Evolutionary conservation across 2,797 vertebrate species (phyloP).

Genomic region (Scarus forsteni): DNA sequence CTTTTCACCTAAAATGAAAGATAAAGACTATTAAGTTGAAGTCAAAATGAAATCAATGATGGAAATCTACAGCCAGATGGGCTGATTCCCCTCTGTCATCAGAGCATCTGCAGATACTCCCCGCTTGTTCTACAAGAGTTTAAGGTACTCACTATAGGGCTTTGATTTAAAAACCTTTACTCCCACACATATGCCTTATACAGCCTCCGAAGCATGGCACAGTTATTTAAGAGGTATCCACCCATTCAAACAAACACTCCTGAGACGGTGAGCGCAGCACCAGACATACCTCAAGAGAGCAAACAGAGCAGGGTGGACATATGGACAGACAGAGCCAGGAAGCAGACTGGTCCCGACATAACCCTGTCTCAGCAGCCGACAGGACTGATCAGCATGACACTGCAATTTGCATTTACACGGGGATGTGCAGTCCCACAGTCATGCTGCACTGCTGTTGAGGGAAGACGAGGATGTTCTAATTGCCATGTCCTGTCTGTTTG

Average conservation of each 20-base stretch:
- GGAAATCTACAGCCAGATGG: too few species aligned
- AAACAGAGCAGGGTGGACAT: slow-evolving; percentile 18
- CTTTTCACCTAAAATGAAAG: not conserved
- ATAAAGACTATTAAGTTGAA: too few species aligned
- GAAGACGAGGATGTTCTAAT: slow-evolving; percentile 45
- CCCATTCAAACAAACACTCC: slow-evolving; percentile 2
- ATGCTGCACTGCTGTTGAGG: slow-evolving; percentile 58
- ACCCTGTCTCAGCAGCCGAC: slow-evolving; percentile 68
- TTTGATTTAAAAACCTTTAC: not conserved
- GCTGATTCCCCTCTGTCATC: too few species aligned
- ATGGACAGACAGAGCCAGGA: slow-evolving; percentile 22
- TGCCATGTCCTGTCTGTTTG: slow-evolving; percentile 33
- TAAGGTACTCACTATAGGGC: not conserved
- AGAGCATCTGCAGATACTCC: not conserved
- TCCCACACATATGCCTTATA: not conserved
- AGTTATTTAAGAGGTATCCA: not conserved
- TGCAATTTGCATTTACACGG: slow-evolving; percentile 73
- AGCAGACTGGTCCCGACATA: slow-evolving; percentile 63
- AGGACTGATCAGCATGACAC: slow-evolving; percentile 78
- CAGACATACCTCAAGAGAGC: slow-evolving; percentile 7
- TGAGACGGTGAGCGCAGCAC: slow-evolving; percentile 1
- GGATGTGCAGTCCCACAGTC: slow-evolving; percentile 54
- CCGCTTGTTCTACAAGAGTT: not conserved
- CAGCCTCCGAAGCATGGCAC: slow-evolving; percentile 10
- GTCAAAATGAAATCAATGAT: too few species aligned